Percentiles rank a stretch among this genome's conserved stretches.
Evolutionary conservation across 2,797 vertebrate genomes (phyloP).

Genomic region (Anguilla anguilla): DNA sequence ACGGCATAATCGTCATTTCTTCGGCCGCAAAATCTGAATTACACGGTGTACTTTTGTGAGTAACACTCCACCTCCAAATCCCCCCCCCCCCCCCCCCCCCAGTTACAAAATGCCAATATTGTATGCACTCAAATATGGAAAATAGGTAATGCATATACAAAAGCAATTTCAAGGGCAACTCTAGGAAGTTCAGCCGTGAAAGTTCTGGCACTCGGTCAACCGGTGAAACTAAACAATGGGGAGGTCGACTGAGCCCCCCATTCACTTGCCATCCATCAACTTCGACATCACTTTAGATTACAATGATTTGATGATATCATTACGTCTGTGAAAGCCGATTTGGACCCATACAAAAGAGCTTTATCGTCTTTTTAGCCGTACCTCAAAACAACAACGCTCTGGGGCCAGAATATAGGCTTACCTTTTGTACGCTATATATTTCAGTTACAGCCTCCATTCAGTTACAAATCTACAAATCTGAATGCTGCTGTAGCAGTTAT

Average conservation of each 20-base stretch:
- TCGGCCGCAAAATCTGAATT: slow-evolving; percentile 27
- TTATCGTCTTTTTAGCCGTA: background rate
- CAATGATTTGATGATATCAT: slow-evolving; percentile 3
- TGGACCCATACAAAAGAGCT: slow-evolving; percentile 11
- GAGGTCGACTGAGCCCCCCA: background rate
- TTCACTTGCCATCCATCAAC: slow-evolving; percentile 13
- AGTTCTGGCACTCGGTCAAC: background rate
- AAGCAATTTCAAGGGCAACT: background rate
- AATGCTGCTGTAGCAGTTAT: background rate
- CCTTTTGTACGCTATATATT: background rate
- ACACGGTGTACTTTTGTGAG: slow-evolving; percentile 21
- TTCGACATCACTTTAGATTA: slow-evolving; percentile 9
- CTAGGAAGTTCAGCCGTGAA: background rate
- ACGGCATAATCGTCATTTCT: background rate
- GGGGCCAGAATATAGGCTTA: background rate
- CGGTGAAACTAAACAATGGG: background rate
- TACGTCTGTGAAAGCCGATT: background rate
- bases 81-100: background rate
- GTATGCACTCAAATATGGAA: slow-evolving; percentile 9
- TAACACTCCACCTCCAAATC: slow-evolving; percentile 4
- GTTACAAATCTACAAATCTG: background rate
- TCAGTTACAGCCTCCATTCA: background rate
- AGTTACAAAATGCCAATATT: slow-evolving; percentile 22
- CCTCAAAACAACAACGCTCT: background rate
- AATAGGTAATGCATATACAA: slow-evolving; percentile 18